Evolutionary conservation across 2,113 vertebrate species (phyloP), one percentile per base, ranked within the genome.

Genomic region (Megaleporinus macrocephalus): DNA sequence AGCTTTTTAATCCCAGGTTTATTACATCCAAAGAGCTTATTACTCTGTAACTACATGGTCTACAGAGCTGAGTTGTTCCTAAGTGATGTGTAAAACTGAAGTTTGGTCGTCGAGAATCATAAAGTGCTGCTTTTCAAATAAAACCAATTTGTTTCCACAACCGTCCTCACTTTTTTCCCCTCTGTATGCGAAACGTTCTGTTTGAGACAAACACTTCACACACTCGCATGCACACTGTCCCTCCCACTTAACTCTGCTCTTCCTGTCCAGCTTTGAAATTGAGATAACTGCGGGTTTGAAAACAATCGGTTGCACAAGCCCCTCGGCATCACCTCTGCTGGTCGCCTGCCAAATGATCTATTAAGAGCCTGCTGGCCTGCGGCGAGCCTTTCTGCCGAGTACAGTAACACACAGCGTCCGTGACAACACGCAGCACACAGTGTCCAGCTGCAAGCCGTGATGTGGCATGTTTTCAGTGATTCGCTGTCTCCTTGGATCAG

Each of bases 401-500:
- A 81, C 57, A 15, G 71, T 70, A 76, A 82, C 71, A 71, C 33
- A 77, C 59, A 76, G 76, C 36, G 81, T 9, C 36, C 53, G 16
- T 77, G 73, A 83, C 81, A 83, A n/a, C 73, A 29, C 62, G 53
- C 63, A 74, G 47, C 70, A 74, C 80, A 80, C 73, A 79, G 73
- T 29, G 29, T 83, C 74, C 85, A 86, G 69, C 82, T 83, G 85
- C 29, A 51, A 62, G 53, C 66, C 53, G 66, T 59, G 53, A 86
- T 84, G 85, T 84, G 82, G 74, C 81, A 77, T 83, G 78, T 76
- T 81, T 81, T 74, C 26, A 68, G 73, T 83, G 61, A 59, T 61
- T 86, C 29, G 62, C 81, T 80, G 68, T 68, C 81, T 83, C 78
- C 57, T 11, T 69, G 81, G 61, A 83, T 81, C 76, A 83, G 53